Base-by-base conservation (phyloP, 2,888 invertebrate genomes). In the Eudasyphora cyanicolor region DNA sequence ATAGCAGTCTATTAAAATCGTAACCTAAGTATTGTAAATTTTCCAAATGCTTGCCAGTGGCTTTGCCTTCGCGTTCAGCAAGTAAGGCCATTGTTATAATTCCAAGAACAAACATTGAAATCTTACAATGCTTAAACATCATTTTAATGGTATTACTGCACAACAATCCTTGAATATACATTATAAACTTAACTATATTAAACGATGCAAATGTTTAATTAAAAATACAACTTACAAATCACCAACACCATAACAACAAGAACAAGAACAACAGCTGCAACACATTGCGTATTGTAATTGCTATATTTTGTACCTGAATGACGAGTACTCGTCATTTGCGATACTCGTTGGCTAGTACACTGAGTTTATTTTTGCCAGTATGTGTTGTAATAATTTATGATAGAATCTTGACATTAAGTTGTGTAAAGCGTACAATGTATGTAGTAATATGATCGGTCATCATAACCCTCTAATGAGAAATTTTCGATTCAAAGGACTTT, bases 11-110 rank as follows among this genome's bases (percentile, higher is more conserved):
- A 64, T 64, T 75, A 83, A 64, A 64, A 29, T 27, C 45, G 45
- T 6, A n/a, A 32, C 27, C n/a, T 8, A 75, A 75, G 77, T 42
- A 78, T 77, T 83, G 80, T 78, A 10, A 24, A 75, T 74, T 77
- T 67, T 42, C 1, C 0, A n/a, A 79, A 77, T 77, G 62, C 77
- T 74, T 57, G 51, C 0, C 2, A 29, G 57, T 60, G 21, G 17
- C 10, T 3, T 21, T 29, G 32, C 1, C 17, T 19, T 1, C 0
- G 38, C 21, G 32, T n/a, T n/a, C n/a, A n/a, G n/a, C n/a, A n/a
- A n/a, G n/a, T n/a, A n/a, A n/a, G 0, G 8, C 38, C 7, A 19
- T 62, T 62, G 29, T 51, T 7, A 0, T 27, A 12, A 12, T 7
- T 29, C 19, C 1, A 10, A n/a, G 21, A 0, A 27, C 57, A 32